Evolutionary conservation across 2,888 invertebrate species (phyloP), one percentile per base, ranked within the genome.

Genomic region (Ceraclea dissimilis): DNA sequence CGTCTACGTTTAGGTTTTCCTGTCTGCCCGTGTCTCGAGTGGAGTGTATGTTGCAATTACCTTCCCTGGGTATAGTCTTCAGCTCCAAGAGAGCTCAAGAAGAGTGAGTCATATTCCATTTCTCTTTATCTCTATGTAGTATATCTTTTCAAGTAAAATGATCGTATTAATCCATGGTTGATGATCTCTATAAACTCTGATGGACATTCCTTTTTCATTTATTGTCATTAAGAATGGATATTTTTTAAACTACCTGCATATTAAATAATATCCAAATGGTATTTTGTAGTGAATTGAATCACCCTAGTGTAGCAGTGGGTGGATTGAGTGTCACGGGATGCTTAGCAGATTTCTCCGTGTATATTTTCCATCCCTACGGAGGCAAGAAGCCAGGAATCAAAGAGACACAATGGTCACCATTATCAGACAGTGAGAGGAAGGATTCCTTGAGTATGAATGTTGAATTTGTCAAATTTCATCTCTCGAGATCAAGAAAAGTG

Each of bases 301-400:
- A 71, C 17, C 80, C 81, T 0, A 82, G 84, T 0, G 83, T 86
- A 2, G 87, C 88, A 0, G 84, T 86, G 66, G 93, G 92, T 26
- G 93, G 93, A 0, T 77, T 93, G 1, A 93, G 96, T 70, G 92
- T 99, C 5, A 98, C 97, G 0, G 96, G 95, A 0, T 95, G 94
- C 66, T 79, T 99, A 59, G 93, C 95, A 0, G 96, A 97, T 73
- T 99, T 99, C 75, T 95, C 94, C 1, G 89, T 99, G 2, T 96
- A 94, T 73, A 93, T 99, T 67, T 99, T 97, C 76, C 98, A 98
- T 76, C 98, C 98, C 0, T 99, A 97, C 69, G 96, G 96, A 6
- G 90, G 89, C 50, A 93, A 93, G 71, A 93, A 93, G 71, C 81
- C 88, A 51, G 86, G 87, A 66, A 67, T 75, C 8, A 88, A 88